Percentiles rank a stretch among this genome's conserved stretches.
Evolutionary conservation across 2,888 invertebrate species (phyloP).

Genomic region (Melanostoma mellinum): DNA sequence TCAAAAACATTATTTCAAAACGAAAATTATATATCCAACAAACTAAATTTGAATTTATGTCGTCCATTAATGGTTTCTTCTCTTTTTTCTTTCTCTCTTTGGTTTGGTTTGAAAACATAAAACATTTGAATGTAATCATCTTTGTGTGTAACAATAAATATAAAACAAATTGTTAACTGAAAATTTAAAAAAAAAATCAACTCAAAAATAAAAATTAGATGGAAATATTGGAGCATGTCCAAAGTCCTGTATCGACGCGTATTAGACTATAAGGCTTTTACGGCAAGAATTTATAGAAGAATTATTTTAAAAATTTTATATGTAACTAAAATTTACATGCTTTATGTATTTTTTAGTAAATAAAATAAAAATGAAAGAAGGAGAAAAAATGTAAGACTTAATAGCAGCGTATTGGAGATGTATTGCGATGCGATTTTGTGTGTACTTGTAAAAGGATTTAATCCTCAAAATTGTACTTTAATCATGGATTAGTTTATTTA

Average conservation of each 20-base stretch:
- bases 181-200: background rate
- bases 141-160: conserved; percentile 20
- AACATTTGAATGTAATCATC: conserved; percentile 38
- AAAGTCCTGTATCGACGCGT: conserved; percentile 82
- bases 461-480: conserved; percentile 41
- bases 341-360: conserved; percentile 28
- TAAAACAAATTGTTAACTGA: conserved; percentile 25
- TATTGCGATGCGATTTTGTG: too few relatives aligned
- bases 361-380: conserved; percentile 41
- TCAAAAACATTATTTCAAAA: background rate
- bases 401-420: background rate
- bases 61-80: conserved; percentile 70
- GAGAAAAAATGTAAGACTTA: conserved; percentile 41
- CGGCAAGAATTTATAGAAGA: conserved; percentile 81
- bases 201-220: conserved; percentile 76
- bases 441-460: conserved; percentile 48
- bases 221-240: conserved; percentile 82
- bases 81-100: conserved; percentile 72
- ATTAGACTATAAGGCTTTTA: conserved; percentile 82
- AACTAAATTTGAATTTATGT: conserved; percentile 56
- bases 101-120: conserved; percentile 59
- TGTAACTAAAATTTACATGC: conserved; percentile 36
- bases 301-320: conserved; percentile 56
- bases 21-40: conserved; percentile 36
- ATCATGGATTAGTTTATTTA: background rate